These are phyloP conservation scores for Tillus elongatus DNA, from an alignment of 2,888 invertebrate species.

Conservation along the genomic window DNA sequence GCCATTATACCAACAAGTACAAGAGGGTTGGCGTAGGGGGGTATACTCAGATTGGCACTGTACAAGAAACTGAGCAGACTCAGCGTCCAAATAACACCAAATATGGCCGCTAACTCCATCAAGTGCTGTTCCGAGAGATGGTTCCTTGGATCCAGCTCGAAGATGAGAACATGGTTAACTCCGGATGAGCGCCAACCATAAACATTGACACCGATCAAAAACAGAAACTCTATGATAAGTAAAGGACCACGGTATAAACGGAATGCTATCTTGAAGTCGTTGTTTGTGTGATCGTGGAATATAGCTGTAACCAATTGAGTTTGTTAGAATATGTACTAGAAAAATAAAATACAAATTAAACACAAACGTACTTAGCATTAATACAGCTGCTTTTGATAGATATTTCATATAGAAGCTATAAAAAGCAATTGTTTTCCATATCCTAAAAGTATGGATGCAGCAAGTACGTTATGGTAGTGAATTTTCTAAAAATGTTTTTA, in stretches of 20 bases:
- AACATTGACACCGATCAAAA: slow-evolving; percentile 71
- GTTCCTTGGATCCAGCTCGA: slow-evolving; percentile 71
- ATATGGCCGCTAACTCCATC: slow-evolving; percentile 67
- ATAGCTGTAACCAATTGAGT: slow-evolving; percentile 38
- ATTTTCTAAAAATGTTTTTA: no score
- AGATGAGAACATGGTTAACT: slow-evolving; percentile 76
- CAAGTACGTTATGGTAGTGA: no score
- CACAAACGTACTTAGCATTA: no score
- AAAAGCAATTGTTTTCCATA: no score
- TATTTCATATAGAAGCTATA: no score
- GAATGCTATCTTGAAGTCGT: slow-evolving; percentile 60
- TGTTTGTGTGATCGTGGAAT: slow-evolving; percentile 44
- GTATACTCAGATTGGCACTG: slow-evolving; percentile 55
- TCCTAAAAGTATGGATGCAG: no score
- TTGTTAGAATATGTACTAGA: slow-evolving; percentile 3
- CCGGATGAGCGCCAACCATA: slow-evolving; percentile 76
- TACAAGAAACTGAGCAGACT: slow-evolving; percentile 59
- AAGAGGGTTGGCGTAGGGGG: slow-evolving; percentile 69
- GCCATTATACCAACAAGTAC: slow-evolving; percentile 58
- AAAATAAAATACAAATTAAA: no score
- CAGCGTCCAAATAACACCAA: slow-evolving; percentile 67
- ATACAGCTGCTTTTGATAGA: no score
- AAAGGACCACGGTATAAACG: slow-evolving; percentile 72
- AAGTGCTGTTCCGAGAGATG: slow-evolving; percentile 67
- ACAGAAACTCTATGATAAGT: slow-evolving; percentile 64